Evolutionary conservation across 2,113 vertebrate genomes (phyloP), one percentile per base, ranked within the genome.

Genomic region (Alethe diademata): DNA sequence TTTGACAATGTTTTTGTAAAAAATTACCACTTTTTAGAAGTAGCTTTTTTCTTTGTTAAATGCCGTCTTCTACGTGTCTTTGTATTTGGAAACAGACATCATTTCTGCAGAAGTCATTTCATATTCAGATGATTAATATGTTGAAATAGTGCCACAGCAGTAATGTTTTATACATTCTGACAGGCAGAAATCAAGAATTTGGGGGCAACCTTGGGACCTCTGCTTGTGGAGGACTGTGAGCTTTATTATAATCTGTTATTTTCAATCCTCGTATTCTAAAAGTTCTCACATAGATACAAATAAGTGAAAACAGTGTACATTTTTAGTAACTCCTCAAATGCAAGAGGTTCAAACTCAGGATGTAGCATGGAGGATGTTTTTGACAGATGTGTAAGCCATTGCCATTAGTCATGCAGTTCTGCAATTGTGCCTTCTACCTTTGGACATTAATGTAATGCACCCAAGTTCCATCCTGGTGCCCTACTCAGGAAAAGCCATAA

Each of bases 121-220:
- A 60, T 93, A 93, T 82, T 96, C 81, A 89, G 47, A 86, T 97
- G 89, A 93, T 95, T 96, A 96, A 96, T 96, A 85, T 38, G 15
- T 90, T 97, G 95, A 96, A 95, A 78, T 78, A 82, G 62, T 96
- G 90, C 94, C 96, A 94, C 45, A 81, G 53, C 75, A 81, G 29
- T 92, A 64, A 80, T 66, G 66, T 85, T 97, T 83, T 89, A 45
- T 24, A 76, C 69, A 75, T 67, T 61, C 91, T 74, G 54, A 88
- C 96, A 25, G 43, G 56, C 45, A 66, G 83, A 96, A 96, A 85
- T 90, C 40, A 88, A 91, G 56, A 70, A 50, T 87, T 92, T 96
- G 51, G 73, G 94, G 88, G 54, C 92, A 88, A 72, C 88, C 80
- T 92, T 96, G 83, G 75, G 56, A 76, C 16, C 83, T 87, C 82